A percentile compares a stretch with the other conserved stretches of the same genome.
phyloP scores from a whole-genome alignment of 2,113 vertebrate species.

The Amia ocellicauda region DNA sequence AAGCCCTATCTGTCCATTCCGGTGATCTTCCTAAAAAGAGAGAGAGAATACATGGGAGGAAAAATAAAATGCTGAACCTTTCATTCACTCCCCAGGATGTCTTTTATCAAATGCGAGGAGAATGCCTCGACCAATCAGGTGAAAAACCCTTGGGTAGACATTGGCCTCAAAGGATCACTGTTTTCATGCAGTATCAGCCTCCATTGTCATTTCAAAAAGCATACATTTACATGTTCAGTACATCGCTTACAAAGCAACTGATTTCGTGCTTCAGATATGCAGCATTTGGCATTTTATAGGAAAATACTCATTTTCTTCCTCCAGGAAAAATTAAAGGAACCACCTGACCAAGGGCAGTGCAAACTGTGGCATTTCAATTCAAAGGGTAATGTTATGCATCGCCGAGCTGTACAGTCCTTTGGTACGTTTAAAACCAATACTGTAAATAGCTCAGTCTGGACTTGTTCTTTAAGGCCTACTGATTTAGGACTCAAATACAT shows the following conservation, averaged over 20 bases:
- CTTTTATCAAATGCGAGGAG: background rate
- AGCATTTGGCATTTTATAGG: slow-evolving; percentile 40
- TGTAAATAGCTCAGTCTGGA: slow-evolving; percentile 19
- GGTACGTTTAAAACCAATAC: slow-evolving; percentile 43
- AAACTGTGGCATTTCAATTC: slow-evolving; percentile 66
- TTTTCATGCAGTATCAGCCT: slow-evolving; percentile 1
- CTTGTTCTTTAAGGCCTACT: slow-evolving; percentile 9
- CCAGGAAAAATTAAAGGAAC: slow-evolving; percentile 33
- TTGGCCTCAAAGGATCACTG: background rate
- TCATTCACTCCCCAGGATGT: background rate
- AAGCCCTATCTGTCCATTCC: no score
- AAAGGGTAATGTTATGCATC: slow-evolving; percentile 70
- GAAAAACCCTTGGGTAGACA: background rate
- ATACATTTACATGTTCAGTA: slow-evolving; percentile 12
- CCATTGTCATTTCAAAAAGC: slow-evolving; percentile 8
- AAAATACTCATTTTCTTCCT: slow-evolving; percentile 44
- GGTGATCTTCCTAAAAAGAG: no score
- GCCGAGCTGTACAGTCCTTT: slow-evolving; percentile 45
- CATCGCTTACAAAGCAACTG: background rate
- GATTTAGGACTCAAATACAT: no score
- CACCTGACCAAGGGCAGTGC: slow-evolving; percentile 54
- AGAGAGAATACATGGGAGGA: no score
- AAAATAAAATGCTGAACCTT: background rate
- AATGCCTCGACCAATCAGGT: background rate
- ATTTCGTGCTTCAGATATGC: slow-evolving; percentile 22